Evolutionary conservation across 2,797 vertebrate genomes (phyloP), one percentile per base, ranked within the genome.

Genomic region (Linurgus olivaceus): DNA sequence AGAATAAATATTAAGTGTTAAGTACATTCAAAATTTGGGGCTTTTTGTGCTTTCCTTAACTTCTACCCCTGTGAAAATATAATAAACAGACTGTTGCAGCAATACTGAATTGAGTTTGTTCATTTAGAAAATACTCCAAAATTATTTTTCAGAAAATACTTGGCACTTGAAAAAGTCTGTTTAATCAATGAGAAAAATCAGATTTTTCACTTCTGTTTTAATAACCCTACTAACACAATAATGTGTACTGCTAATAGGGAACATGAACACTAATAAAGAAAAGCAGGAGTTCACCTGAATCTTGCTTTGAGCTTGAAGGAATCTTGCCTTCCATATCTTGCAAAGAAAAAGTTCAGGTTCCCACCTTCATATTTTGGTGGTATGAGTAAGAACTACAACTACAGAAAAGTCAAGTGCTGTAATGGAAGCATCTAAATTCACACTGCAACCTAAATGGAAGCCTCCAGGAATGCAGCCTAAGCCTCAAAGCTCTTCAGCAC

Each of bases 201-300:
- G 13, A 57, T 45, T 63, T 71, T 50, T 70, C 26, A 17, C 21
- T 59, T 48, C 50, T 25, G 3, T 50, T 86, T 65, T 76, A 38
- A 65, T 37, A 75, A 45, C 11, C 9, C 9, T 18, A 11, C 8
- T 47, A 24, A 38, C 18, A 38, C 1, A 7, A 31, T 50, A 35
- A 58, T 23, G 6, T n/a, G 7, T 28, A 18, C 0, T 45, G 33
- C 17, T 37, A 54, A 50, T 6, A n/a, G 16, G 13, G 14, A 42
- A 40, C 52, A 51, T 10, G 55, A 52, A 57, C 0, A 0, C 7
- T 0, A 0, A 17, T 14, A 75, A 65, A 37, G n/a, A 44, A 75
- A 78, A 66, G 10, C 48, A 52, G 17, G 21, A 42, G 6, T 15
- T n/a, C 26, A 37, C 13, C 25, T 24, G 48, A 67, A 29, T n/a